Percentiles rank a stretch among this genome's conserved stretches.
Evolutionary conservation across 92 coral and sea anemone genomes (phyloP).

Genomic region (Chrysogorgia sp.): DNA sequence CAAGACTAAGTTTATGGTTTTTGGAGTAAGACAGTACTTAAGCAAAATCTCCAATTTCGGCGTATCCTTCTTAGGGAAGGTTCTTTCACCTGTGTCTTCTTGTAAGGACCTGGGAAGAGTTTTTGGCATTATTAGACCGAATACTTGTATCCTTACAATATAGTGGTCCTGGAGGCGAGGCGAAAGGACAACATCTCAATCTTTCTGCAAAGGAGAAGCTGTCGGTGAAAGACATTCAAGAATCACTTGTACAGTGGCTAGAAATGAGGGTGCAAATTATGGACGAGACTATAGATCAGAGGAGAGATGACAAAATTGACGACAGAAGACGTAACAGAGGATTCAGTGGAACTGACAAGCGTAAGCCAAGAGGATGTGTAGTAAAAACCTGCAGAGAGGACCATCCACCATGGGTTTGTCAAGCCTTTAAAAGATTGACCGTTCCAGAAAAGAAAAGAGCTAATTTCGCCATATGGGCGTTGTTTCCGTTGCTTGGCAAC

Average conservation of each 20-base stretch:
- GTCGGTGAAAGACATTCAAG: conserved; percentile 31
- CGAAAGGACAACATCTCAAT: too few relatives aligned
- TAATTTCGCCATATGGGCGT: conserved; percentile 16
- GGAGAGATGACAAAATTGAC: conserved; percentile 3
- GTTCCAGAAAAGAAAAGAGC: conserved; percentile 45
- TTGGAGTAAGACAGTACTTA: too few relatives aligned
- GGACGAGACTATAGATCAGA: conserved; percentile 51
- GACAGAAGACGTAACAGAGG: too few relatives aligned
- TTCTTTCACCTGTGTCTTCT: too few relatives aligned
- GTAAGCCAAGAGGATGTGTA: conserved; percentile 1
- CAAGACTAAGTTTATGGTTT: too few relatives aligned
- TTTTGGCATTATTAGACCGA: too few relatives aligned
- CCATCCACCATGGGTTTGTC: conserved; percentile 56
- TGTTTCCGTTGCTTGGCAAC: conserved; percentile 49
- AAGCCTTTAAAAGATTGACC: conserved; percentile 37
- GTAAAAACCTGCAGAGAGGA: conserved; percentile 28
- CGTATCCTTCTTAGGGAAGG: too few relatives aligned
- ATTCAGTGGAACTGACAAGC: too few relatives aligned
- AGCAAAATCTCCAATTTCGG: too few relatives aligned
- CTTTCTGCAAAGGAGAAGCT: conserved; percentile 50
- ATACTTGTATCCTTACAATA: too few relatives aligned
- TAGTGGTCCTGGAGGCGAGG: too few relatives aligned
- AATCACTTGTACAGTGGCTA: conserved; percentile 42
- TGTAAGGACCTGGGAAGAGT: too few relatives aligned
- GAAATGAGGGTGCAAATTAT: conserved; percentile 36